These are phyloP conservation scores for Pegea sp. DNA, from an alignment of 23 tunicate genomes.

Conservation along the genomic window DNA sequence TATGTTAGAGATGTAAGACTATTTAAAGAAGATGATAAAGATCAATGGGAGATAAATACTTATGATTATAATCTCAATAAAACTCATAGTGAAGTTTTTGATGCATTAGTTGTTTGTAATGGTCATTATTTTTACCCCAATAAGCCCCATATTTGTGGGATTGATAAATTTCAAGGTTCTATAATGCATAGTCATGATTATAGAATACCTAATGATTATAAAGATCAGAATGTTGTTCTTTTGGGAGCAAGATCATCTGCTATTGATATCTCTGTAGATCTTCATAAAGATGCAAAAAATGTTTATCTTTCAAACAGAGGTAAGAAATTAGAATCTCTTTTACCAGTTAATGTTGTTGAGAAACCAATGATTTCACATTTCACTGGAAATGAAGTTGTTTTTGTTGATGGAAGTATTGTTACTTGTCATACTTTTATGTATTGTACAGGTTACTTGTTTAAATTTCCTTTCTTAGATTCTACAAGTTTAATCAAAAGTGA, in stretches of 20 bases:
- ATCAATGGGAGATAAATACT: slow-evolving; percentile 17
- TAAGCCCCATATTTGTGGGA: slow-evolving; percentile 29
- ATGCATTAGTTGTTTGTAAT: slow-evolving; percentile 68
- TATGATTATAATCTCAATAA: slow-evolving; percentile 9
- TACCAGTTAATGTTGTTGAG: slow-evolving; percentile 39
- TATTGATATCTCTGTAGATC: slow-evolving; percentile 26
- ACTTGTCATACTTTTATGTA: slow-evolving; percentile 28
- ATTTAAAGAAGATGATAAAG: neutral
- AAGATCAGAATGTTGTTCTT: slow-evolving; percentile 21
- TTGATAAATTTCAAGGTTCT: slow-evolving; percentile 21
- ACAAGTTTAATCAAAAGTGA: slow-evolving; percentile 7
- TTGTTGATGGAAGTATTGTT: slow-evolving; percentile 23
- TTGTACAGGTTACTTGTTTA: slow-evolving; percentile 69
- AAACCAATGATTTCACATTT: slow-evolving; percentile 6
- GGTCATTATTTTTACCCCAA: slow-evolving; percentile 58
- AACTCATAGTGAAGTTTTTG: slow-evolving; percentile 9
- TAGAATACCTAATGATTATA: slow-evolving; percentile 17
- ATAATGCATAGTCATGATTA: slow-evolving; percentile 43
- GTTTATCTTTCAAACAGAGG: slow-evolving; percentile 33
- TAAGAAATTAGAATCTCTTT: neutral
- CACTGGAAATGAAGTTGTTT: slow-evolving; percentile 15
- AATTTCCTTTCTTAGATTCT: slow-evolving; percentile 55
- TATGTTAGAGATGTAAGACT: neutral
- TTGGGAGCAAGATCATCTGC: slow-evolving; percentile 63
- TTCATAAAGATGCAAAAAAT: slow-evolving; percentile 22